These are phyloP conservation scores for Lampropteryx suffumata DNA, from an alignment of 2,888 invertebrate genomes.

Conservation along the genomic window DNA sequence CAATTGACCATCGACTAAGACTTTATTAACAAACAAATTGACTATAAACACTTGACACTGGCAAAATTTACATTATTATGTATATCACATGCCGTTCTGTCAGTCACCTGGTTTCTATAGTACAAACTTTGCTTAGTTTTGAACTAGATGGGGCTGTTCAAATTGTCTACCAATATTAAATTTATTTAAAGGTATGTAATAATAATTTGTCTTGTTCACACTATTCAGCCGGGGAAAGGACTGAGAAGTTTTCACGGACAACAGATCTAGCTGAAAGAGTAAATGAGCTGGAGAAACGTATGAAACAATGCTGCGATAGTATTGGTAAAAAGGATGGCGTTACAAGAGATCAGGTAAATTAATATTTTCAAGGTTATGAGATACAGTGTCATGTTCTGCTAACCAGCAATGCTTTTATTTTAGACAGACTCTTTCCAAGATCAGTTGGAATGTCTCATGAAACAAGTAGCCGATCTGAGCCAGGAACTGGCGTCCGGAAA, in stretches of 20 bases:
- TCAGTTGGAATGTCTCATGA: slow-evolving; percentile 71
- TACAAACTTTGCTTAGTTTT: too few relatives aligned
- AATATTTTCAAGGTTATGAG: neutral
- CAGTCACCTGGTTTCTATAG: too few relatives aligned
- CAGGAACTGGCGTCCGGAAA: slow-evolving; percentile 42
- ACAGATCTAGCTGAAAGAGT: slow-evolving; percentile 46
- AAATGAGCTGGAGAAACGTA: slow-evolving; percentile 52
- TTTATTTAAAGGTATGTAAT: too few relatives aligned
- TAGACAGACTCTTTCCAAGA: slow-evolving; percentile 76
- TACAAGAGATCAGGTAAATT: slow-evolving; percentile 54
- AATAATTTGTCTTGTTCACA: neutral
- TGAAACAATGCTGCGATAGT: slow-evolving; percentile 57
- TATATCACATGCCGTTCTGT: too few relatives aligned
- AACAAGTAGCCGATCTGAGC: slow-evolving; percentile 47
- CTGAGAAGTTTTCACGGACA: slow-evolving; percentile 11
- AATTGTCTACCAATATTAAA: too few relatives aligned
- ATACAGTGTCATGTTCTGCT: neutral
- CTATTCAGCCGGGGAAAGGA: slow-evolving; percentile 6
- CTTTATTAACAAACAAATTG: too few relatives aligned
- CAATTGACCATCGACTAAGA: too few relatives aligned
- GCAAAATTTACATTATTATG: too few relatives aligned
- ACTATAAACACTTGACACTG: too few relatives aligned
- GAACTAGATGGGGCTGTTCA: too few relatives aligned
- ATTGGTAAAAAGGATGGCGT: slow-evolving; percentile 49
- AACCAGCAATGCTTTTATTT: neutral